A percentile compares a stretch with the other conserved stretches of the same genome.
These are phyloP conservation scores for Lathamus discolor DNA, from an alignment of 2,113 vertebrate species.

Conservation along the genomic window DNA sequence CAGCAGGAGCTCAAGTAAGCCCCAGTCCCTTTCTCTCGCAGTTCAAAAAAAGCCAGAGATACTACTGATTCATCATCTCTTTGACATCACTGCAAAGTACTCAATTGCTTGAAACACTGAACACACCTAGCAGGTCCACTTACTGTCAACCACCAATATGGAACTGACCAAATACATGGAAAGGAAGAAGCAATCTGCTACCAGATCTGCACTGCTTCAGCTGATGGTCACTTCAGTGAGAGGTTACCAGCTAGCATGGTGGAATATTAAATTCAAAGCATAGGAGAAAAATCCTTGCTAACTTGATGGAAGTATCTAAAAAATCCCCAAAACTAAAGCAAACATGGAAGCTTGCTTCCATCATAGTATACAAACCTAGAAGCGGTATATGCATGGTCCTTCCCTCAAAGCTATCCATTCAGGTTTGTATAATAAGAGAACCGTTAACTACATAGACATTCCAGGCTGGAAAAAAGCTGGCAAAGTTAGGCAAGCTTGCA, in stretches of 20 bases:
- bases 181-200: not conserved
- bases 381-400: not conserved
- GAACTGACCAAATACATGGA: not conserved
- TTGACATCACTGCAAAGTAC: not conserved
- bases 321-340: not conserved
- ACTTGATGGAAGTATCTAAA: not conserved
- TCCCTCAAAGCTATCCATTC: not conserved
- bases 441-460: not conserved
- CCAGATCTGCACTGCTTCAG: not conserved
- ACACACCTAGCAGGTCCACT: not conserved
- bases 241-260: not conserved
- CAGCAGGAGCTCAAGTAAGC: not conserved
- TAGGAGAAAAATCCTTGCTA: not conserved
- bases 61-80: not conserved
- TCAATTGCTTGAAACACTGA: not conserved
- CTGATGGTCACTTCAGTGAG: not conserved
- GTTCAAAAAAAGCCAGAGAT: not conserved
- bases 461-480: not conserved
- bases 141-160: not conserved
- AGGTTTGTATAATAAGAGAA: not conserved
- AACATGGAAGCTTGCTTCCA: not conserved
- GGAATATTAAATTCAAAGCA: not conserved
- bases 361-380: not conserved
- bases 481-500: not conserved
- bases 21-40: not conserved